phyloP scores from a whole-genome alignment of 2,888 invertebrate species.

The Diachrysia chrysitis region DNA sequence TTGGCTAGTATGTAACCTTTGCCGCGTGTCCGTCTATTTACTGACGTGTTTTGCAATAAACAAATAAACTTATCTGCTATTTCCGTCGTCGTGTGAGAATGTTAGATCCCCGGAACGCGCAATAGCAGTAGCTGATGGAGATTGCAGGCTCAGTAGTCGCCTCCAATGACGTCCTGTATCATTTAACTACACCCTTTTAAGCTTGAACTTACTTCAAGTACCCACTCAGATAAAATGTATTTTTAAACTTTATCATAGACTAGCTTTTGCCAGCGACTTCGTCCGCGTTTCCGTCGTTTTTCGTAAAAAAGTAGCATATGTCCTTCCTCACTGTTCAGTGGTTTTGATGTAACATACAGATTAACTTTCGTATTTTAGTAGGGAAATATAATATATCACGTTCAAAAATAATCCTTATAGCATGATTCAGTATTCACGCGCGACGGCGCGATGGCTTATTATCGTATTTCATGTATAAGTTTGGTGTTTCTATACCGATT shows the following conservation, averaged over 20 bases:
- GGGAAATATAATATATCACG: too few species aligned
- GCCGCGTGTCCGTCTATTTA: constrained; percentile 44
- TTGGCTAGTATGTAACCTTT: constrained; percentile 54
- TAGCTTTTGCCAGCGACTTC: too few species aligned
- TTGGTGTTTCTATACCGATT: too few species aligned
- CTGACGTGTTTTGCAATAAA: constrained; percentile 56
- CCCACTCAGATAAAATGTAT: constrained; percentile 53
- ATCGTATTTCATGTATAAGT: too few species aligned
- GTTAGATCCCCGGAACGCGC: constrained; percentile 34
- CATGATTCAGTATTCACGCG: too few species aligned
- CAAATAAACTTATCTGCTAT: constrained; percentile 53
- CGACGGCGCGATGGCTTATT: too few species aligned
- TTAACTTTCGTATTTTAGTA: too few species aligned
- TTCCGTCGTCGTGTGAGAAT: constrained; percentile 41
- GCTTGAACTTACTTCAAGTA: constrained; percentile 49
- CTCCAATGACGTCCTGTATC: constrained; percentile 50
- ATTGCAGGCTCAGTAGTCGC: constrained; percentile 52
- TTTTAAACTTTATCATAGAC: constrained; percentile 58
- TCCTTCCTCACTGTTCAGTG: too few species aligned
- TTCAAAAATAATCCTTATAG: too few species aligned
- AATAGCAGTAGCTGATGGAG: constrained; percentile 55
- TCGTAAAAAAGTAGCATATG: too few species aligned
- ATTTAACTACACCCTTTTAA: constrained; percentile 56
- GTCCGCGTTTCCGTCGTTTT: too few species aligned
- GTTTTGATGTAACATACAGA: too few species aligned